phyloP scores from a whole-genome alignment of 2,888 invertebrate genomes.

The Catocala nupta region DNA sequence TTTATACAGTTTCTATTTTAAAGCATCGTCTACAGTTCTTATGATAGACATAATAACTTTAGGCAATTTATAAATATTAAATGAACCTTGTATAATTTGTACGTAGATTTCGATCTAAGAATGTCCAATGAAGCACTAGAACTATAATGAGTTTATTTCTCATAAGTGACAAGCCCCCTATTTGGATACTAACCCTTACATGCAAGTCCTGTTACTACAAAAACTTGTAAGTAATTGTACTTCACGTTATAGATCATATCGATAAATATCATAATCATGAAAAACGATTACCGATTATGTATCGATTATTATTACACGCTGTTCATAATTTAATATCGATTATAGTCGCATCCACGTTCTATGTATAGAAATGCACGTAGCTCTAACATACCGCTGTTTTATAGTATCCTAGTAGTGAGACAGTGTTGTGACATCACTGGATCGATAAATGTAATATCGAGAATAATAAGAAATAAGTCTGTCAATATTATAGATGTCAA shows the following conservation, averaged over 20 bases:
- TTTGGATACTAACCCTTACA: slow-evolving; percentile 32
- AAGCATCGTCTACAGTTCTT: too few species aligned
- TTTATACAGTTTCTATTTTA: too few species aligned
- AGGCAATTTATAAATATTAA: too few species aligned
- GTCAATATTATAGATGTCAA: background rate
- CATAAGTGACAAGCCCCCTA: slow-evolving; percentile 26
- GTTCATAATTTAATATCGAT: slow-evolving; percentile 54
- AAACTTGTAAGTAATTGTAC: slow-evolving; percentile 33
- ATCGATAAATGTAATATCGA: slow-evolving; percentile 33
- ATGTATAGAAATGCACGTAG: slow-evolving; percentile 48
- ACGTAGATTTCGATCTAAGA: too few species aligned
- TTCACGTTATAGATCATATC: slow-evolving; percentile 38
- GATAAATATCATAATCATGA: slow-evolving; percentile 41
- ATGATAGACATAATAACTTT: too few species aligned
- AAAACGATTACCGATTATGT: slow-evolving; percentile 42
- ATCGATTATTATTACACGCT: slow-evolving; percentile 53
- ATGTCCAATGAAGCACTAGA: too few species aligned
- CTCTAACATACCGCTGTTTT: slow-evolving; percentile 51
- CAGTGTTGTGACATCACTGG: slow-evolving; percentile 14
- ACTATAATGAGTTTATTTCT: slow-evolving; percentile 24
- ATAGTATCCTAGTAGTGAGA: slow-evolving; percentile 46
- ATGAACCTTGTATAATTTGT: too few species aligned
- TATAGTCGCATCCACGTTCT: slow-evolving; percentile 46
- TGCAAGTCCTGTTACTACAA: slow-evolving; percentile 26
- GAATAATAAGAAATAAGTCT: too few species aligned